Evolutionary conservation across 2,888 invertebrate genomes (phyloP), one percentile per base, ranked within the genome.

Genomic region (Nasonovia ribisnigri): DNA sequence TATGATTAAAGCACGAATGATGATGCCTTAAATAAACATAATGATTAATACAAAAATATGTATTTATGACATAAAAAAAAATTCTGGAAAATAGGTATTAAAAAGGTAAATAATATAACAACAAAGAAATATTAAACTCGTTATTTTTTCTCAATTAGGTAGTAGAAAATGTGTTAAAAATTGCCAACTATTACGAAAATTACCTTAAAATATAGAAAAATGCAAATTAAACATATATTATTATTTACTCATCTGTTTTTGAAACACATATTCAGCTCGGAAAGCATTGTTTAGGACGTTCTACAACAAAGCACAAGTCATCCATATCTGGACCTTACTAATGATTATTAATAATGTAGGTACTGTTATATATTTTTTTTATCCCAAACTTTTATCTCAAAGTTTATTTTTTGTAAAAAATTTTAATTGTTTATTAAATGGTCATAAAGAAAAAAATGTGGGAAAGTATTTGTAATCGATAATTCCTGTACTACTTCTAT

Each of bases 291-390:
- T 67, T 67, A n/a, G 67, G 16, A 16, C 16, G 8, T n/a, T 67
- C 67, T n/a, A 67, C 16, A 67, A n/a, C 67, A 67, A 67, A 67
- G n/a, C 67, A n/a, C n/a, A 67, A 67, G 67, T 67, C n/a, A 67
- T 67, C n/a, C 16, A 67, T 5, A n/a, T 16, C 16, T 16, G 16
- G 16, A 0, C 16, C 5, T 67, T 67, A 67, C 16, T 13, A n/a
- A 67, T 67, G 67, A 67, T 67, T 16, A 67, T 67, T 67, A 36
- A 36, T 67, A 36, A 1, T 67, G 5, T n/a, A n/a, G n/a, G n/a
- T 67, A 67, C 67, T 16, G n/a, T 67, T 16, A n/a, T 67, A n/a
- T 5, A 5, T 0, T 67, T n/a, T 67, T 16, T 67, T 67, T 67
- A n/a, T n/a, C n/a, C n/a, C n/a, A 67, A n/a, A 16, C 16, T 16